Evolutionary conservation across 2,888 invertebrate species (phyloP).

Genomic region (Digitonthophagus gazella): DNA sequence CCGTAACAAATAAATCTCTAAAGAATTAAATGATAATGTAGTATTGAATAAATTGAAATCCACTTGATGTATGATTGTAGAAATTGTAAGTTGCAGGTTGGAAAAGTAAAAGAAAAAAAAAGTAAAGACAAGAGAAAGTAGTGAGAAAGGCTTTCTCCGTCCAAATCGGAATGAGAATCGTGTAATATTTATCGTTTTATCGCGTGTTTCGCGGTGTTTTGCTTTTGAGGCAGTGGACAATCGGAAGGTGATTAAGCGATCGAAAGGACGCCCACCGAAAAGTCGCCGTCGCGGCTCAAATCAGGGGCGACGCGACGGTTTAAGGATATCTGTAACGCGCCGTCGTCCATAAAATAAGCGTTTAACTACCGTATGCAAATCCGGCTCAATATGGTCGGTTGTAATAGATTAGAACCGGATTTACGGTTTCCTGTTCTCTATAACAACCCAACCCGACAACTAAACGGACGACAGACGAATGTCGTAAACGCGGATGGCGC

Average conservation of each 20-base stretch:
- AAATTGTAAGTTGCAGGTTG: no score
- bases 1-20: no score
- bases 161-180: background rate
- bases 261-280: background rate
- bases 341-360: slow-evolving; percentile 8
- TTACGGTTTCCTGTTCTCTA: background rate
- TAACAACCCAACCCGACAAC: no score
- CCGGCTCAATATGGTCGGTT: background rate
- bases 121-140: background rate
- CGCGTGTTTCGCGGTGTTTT: background rate
- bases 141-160: background rate
- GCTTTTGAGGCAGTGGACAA: no score
- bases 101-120: no score
- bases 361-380: slow-evolving; percentile 20
- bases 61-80: no score
- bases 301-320: no score
- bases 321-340: background rate
- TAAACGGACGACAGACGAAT: background rate
- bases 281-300: no score
- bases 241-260: background rate
- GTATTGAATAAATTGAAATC: no score
- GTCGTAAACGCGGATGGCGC: background rate
- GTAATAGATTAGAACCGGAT: background rate
- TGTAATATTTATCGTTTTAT: background rate
- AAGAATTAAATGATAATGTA: no score